Conservation (phyloP, 2,888 invertebrate genomes). For the Flabesymbios commensalis region DNA sequence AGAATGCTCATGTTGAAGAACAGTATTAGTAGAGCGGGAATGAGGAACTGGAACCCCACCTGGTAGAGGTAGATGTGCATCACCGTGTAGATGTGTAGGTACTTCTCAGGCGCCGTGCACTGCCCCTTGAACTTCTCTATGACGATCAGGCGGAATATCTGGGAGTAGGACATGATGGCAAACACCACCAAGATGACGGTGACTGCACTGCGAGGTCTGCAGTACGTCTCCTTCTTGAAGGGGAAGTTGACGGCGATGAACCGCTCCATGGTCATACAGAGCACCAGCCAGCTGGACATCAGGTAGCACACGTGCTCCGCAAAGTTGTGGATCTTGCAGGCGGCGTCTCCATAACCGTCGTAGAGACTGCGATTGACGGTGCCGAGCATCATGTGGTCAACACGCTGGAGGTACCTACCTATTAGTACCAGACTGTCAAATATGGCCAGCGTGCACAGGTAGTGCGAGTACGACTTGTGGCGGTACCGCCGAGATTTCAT, state of each 20-base stretch:
- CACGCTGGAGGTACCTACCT: conserved; percentile 22
- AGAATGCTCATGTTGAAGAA: conserved; percentile 48
- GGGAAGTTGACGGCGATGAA: conserved; percentile 53
- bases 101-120: conserved; percentile 17
- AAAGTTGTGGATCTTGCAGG: conserved; percentile 51
- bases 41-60: conserved; percentile 42
- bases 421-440: conserved; percentile 51
- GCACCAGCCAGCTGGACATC: conserved; percentile 57
- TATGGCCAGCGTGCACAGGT: conserved; percentile 50
- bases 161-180: conserved; percentile 43
- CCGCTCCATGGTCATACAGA: conserved; percentile 53
- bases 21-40: conserved; percentile 49
- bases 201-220: conserved; percentile 46
- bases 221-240: conserved; percentile 45
- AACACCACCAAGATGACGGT: conserved; percentile 43
- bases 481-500: conserved; percentile 51
- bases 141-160: conserved; percentile 48
- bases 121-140: conserved; percentile 29
- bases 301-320: conserved; percentile 47
- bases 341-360: conserved; percentile 37
- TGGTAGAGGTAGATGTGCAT: conserved; percentile 51
- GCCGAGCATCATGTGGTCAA: conserved; percentile 18
- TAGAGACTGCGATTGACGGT: conserved; percentile 27
- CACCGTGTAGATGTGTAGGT: conserved; percentile 39
- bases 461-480: conserved; percentile 55